Evolutionary conservation across 1,140 invertebrate genomes (phyloP), one percentile per base, ranked within the genome.

Genomic region (Glomeris maerens): DNA sequence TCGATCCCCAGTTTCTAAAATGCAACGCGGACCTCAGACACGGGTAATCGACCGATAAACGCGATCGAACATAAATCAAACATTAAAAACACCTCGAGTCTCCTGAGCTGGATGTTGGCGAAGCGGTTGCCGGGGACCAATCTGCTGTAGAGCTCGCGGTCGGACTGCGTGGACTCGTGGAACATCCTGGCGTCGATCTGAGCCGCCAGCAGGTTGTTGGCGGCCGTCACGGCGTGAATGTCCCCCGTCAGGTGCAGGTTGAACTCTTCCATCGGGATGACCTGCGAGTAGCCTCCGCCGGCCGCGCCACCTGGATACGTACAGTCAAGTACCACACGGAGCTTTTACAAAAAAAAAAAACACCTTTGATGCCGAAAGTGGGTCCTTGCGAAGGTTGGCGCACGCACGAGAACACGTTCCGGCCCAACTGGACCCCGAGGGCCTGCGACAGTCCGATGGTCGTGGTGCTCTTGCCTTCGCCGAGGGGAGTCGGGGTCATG

Each of bases 191-290:
- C 72, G 59, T 77, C 76, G 53, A 80, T 71, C 48, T 75, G 74
- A 21, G 77, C 94, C 20, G 95, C 92, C 1, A 98, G 66, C 3
- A 99, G 72, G 72, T 99, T 99, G 68, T 98, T 97, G 4, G 96
- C 95, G 2, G 92, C 93, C 1, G 87, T 86, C 2, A 99, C 84
- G 0, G 95, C 95, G 67, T 99, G 96, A 56, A 98, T 97, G 64
- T 99, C 96, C 17, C 94, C 96, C 4, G 95, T 99, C 42, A 99
- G 72, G 68, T 99, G 96, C 7, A 99, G 76, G 71, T 99, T 99
- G 66, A 99, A 97, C 60, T 98, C 96, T 70, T 98, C 94, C 96
- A 99, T 99, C 0, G 96, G 95, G 59, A 98, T 97, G 0, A 98
- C 91, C 74, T 91, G 69, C 14, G 78, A 76, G 68, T 97, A 97